Evolutionary conservation across 2,888 invertebrate genomes (phyloP).

Genomic region (Miltochrista miniata): DNA sequence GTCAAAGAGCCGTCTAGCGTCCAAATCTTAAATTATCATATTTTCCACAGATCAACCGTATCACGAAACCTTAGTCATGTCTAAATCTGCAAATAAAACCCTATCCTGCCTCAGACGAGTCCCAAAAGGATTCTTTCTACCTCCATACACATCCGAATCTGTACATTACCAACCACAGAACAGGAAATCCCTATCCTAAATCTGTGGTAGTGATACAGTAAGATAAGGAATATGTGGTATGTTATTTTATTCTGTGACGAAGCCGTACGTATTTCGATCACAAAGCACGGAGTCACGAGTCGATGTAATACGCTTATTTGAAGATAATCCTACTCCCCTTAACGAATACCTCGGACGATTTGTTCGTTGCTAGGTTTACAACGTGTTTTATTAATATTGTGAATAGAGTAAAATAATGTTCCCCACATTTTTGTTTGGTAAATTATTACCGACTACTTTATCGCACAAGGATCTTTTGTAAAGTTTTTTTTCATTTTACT

Average conservation of each 20-base stretch:
- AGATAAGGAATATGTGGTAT: constrained; percentile 1
- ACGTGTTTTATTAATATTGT: constrained; percentile 30
- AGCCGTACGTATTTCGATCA: constrained; percentile 68
- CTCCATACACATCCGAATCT: constrained; percentile 31
- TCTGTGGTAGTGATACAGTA: constrained; percentile 17
- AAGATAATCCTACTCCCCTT: constrained; percentile 64
- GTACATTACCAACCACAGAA: constrained; percentile 32
- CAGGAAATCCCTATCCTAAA: constrained; percentile 12
- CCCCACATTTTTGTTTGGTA: neutral
- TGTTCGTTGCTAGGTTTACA: constrained; percentile 36
- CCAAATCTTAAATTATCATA: constrained; percentile 53
- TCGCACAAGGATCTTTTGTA: too few relatives aligned
- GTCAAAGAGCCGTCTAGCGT: neutral
- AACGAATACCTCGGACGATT: constrained; percentile 53
- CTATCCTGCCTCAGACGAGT: constrained; percentile 49
- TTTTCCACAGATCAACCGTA: constrained; percentile 48
- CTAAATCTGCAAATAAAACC: constrained; percentile 62
- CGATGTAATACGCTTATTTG: constrained; percentile 75
- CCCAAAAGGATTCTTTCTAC: constrained; percentile 47
- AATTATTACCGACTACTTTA: neutral
- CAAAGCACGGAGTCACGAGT: constrained; percentile 60
- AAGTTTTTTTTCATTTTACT: too few relatives aligned
- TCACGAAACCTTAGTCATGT: constrained; percentile 57
- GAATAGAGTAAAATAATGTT: neutral
- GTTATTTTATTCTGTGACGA: constrained; percentile 34